Percentiles rank a stretch among this genome's conserved stretches.
phyloP scores from a whole-genome alignment of 2,113 vertebrate genomes.

The Stegastes partitus region DNA sequence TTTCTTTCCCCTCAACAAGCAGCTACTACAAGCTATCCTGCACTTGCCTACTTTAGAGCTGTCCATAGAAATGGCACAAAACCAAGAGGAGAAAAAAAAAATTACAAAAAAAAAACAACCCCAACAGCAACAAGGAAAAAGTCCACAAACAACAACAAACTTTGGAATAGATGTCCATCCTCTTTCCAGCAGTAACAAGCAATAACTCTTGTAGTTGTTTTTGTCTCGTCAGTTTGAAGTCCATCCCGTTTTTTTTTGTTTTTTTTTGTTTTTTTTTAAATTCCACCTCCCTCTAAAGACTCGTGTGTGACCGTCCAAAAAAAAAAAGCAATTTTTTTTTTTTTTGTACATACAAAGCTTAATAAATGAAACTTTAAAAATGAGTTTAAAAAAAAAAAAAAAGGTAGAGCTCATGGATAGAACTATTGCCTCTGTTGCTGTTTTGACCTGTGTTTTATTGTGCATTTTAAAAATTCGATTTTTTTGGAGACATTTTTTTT shows the following conservation, averaged over 20 bases:
- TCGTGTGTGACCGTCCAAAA: conserved; percentile 71
- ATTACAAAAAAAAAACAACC: conserved; percentile 27
- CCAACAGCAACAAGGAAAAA: conserved; percentile 54
- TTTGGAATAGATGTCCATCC: conserved; percentile 70
- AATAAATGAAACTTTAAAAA: conserved; percentile 78
- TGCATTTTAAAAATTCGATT: conserved; percentile 81
- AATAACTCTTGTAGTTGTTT: conserved; percentile 81
- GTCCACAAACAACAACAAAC: conserved; percentile 48
- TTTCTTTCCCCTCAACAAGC: conserved; percentile 64
- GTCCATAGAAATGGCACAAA: conserved; percentile 76
- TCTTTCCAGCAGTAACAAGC: conserved; percentile 85
- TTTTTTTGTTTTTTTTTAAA: background rate
- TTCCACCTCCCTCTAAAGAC: conserved; percentile 44
- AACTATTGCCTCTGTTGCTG: conserved; percentile 84
- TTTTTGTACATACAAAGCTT: conserved; percentile 84
- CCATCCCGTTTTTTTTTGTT: conserved; percentile 9
- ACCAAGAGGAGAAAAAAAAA: conserved; percentile 37
- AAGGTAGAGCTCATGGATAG: conserved; percentile 78
- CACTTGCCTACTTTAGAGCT: conserved; percentile 80
- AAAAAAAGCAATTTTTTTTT: conserved; percentile 35
- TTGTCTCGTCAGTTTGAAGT: conserved; percentile 49
- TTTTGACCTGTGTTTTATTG: conserved; percentile 84
- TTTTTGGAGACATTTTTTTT: conserved; percentile 70
- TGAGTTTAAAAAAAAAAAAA: conserved; percentile 51
- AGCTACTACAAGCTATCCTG: conserved; percentile 81